phyloP scores from a whole-genome alignment of 1,140 invertebrate species.

The Aphidius ervi region DNA sequence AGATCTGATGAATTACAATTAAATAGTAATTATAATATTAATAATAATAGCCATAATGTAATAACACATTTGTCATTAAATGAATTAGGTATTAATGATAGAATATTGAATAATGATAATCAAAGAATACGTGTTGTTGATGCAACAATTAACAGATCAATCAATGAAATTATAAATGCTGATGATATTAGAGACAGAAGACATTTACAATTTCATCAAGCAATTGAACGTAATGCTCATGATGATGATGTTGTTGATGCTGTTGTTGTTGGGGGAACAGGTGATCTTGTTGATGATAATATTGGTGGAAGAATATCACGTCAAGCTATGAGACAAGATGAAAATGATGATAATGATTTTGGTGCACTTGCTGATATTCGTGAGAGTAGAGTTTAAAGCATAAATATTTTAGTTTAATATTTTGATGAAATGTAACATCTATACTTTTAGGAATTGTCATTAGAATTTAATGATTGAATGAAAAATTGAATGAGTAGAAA shows the following conservation, averaged over 20 bases:
- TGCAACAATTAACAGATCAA: slow-evolving; percentile 12
- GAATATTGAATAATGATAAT: background rate
- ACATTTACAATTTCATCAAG: background rate
- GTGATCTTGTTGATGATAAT: background rate
- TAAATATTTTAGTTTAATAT: background rate
- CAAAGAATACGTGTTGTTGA: background rate
- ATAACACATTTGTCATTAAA: too few relatives aligned
- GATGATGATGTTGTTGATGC: background rate
- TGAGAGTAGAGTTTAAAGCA: slow-evolving; percentile 44
- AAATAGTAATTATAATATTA: slow-evolving; percentile 2
- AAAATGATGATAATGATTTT: slow-evolving; percentile 40
- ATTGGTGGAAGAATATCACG: slow-evolving; percentile 2
- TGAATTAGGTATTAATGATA: too few relatives aligned
- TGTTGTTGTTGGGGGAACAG: background rate
- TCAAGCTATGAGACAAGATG: slow-evolving; percentile 17
- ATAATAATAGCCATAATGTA: background rate
- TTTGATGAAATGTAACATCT: background rate
- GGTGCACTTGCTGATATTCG: slow-evolving; percentile 44
- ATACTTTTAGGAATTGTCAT: too few relatives aligned
- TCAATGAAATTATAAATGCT: background rate
- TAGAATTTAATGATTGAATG: too few relatives aligned
- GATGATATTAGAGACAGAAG: background rate
- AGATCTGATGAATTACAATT: slow-evolving; percentile 11
- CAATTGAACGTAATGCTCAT: too few relatives aligned
- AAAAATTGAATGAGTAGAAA: too few relatives aligned